These are phyloP conservation scores for Autographa gamma DNA, from an alignment of 2,888 invertebrate genomes.

Conservation along the genomic window DNA sequence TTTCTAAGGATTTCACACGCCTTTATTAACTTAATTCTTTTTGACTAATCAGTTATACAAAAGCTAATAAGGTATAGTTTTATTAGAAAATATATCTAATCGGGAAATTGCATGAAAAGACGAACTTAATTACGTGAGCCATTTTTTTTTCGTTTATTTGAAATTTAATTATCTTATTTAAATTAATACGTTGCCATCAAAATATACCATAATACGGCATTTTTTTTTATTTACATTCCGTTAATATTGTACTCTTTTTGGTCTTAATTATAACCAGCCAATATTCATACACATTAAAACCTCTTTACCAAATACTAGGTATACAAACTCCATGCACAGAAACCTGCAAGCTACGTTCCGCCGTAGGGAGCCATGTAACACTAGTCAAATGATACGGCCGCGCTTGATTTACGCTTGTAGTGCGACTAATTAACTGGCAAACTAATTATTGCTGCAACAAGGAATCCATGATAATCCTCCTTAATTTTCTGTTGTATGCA, in stretches of 20 bases:
- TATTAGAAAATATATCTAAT: too few species aligned
- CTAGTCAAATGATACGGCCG: constrained; percentile 44
- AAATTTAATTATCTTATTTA: too few species aligned
- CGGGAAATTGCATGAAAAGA: too few species aligned
- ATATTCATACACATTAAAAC: not conserved
- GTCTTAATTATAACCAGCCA: not conserved
- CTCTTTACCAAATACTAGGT: not conserved
- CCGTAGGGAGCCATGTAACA: constrained; percentile 34
- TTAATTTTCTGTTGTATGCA: constrained; percentile 62
- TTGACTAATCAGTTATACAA: not conserved
- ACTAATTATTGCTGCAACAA: constrained; percentile 84
- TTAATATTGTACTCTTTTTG: too few species aligned
- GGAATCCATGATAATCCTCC: constrained; percentile 66
- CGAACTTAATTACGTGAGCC: too few species aligned
- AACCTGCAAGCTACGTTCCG: not conserved
- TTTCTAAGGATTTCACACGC: not conserved
- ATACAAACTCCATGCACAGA: not conserved
- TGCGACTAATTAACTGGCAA: constrained; percentile 81
- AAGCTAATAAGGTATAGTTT: too few species aligned
- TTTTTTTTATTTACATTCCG: too few species aligned
- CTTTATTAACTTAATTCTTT: constrained; percentile 1
- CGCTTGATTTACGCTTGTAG: constrained; percentile 74
- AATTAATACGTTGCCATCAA: too few species aligned
- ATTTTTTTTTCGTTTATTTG: too few species aligned
- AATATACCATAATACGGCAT: too few species aligned